A percentile compares a stretch with the other conserved stretches of the same genome.
These are phyloP conservation scores for Oncorhynchus mykiss DNA, from an alignment of 2,113 vertebrate genomes.

Conservation along the genomic window DNA sequence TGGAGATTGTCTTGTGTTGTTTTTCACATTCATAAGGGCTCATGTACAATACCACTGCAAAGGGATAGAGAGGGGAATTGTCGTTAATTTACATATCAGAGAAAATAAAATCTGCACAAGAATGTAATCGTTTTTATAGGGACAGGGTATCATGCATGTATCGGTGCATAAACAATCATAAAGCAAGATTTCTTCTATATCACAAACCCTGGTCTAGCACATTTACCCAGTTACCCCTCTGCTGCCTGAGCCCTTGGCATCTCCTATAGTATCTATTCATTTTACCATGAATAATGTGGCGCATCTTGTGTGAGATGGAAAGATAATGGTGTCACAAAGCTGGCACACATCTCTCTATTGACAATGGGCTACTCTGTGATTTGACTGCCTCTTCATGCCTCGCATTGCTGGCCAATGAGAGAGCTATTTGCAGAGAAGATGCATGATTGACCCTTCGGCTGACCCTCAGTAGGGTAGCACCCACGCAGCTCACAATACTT, in stretches of 20 bases:
- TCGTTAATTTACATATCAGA: neutral
- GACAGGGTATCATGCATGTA: conserved; percentile 10
- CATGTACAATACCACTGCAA: conserved; percentile 9
- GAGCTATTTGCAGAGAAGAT: conserved; percentile 39
- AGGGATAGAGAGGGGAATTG: neutral
- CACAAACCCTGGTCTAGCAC: conserved; percentile 47
- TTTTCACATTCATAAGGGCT: conserved; percentile 18
- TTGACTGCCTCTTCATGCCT: conserved; percentile 47
- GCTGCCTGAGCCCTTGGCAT: conserved; percentile 37
- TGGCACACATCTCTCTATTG: conserved; percentile 53
- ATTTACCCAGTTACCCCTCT: conserved; percentile 23
- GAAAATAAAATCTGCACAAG: conserved; percentile 27
- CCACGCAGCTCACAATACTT: conserved; percentile 46
- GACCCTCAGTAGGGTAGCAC: conserved; percentile 40
- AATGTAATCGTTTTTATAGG: neutral
- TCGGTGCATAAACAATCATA: conserved; percentile 21
- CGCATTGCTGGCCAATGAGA: conserved; percentile 46
- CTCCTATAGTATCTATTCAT: conserved; percentile 53
- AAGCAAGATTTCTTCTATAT: conserved; percentile 26
- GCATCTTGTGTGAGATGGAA: conserved; percentile 63
- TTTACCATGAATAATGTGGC: conserved; percentile 66
- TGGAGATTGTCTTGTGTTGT: conserved; percentile 12
- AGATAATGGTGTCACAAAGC: conserved; percentile 66
- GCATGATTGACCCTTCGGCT: conserved; percentile 15
- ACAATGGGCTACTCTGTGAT: conserved; percentile 60